Conservation (phyloP, 2,113 vertebrate genomes). For the Notarius quadriscutis region DNA sequence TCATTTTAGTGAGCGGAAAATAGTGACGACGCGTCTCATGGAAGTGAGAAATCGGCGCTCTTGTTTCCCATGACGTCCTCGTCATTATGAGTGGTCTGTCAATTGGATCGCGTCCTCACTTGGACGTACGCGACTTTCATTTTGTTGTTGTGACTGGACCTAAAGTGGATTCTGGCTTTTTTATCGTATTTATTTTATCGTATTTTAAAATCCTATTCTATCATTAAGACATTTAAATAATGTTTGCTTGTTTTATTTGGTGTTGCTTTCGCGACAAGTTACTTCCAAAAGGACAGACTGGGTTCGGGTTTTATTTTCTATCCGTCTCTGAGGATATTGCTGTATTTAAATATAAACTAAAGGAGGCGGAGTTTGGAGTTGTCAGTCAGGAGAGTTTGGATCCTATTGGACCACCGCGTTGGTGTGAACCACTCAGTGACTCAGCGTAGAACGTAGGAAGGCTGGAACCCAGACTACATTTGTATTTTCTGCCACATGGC, state of each 20-base stretch:
- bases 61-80: background rate
- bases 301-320: background rate
- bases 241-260: background rate
- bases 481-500: background rate
- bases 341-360: background rate
- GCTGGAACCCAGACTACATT: background rate
- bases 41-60: background rate
- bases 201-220: background rate
- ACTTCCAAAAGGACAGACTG: background rate
- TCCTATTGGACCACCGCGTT: background rate
- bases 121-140: background rate
- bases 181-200: background rate
- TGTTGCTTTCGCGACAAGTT: background rate
- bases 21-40: background rate
- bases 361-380: background rate
- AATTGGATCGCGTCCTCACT: background rate
- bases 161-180: background rate
- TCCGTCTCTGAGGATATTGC: background rate
- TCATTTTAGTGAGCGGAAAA: background rate
- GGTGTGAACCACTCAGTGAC: background rate
- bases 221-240: background rate
- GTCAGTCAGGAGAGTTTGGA: background rate
- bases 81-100: background rate
- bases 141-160: background rate
- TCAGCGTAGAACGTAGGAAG: background rate